These are phyloP conservation scores for Hirtodrosophila duncani DNA, from an alignment of 2,888 invertebrate genomes.

Conservation along the genomic window DNA sequence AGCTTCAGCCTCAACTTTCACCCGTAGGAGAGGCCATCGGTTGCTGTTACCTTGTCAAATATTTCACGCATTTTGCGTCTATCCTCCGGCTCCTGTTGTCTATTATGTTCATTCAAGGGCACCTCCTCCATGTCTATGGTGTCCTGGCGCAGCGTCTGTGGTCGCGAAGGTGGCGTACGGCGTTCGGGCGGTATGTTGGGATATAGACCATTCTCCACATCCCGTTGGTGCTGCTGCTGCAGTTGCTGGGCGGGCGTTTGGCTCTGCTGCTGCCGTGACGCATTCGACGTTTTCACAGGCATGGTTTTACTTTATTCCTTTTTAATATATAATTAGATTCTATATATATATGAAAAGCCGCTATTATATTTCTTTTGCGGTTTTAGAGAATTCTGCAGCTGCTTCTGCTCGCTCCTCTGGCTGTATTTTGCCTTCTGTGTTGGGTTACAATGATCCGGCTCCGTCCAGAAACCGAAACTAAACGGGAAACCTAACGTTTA, in stretches of 20 bases:
- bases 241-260: slow-evolving; percentile 63
- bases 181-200: slow-evolving; percentile 64
- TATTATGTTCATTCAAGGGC: slow-evolving; percentile 61
- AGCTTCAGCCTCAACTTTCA: no score
- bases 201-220: slow-evolving; percentile 71
- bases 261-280: slow-evolving; percentile 60
- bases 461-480: slow-evolving; percentile 5
- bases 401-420: not conserved
- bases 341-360: not conserved
- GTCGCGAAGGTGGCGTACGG: slow-evolving; percentile 54
- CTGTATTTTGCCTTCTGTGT: not conserved
- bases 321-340: not conserved
- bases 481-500: slow-evolving; percentile 31
- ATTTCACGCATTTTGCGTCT: slow-evolving; percentile 65
- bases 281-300: slow-evolving; percentile 53
- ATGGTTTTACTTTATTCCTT: slow-evolving; percentile 25
- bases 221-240: slow-evolving; percentile 63
- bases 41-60: slow-evolving; percentile 74
- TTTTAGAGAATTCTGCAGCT: no score
- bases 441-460: not conserved
- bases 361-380: not conserved
- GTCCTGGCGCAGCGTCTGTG: slow-evolving; percentile 70
- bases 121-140: slow-evolving; percentile 75
- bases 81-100: slow-evolving; percentile 67
- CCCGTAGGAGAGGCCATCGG: no score